Conservation (phyloP, 2,797 vertebrate species). For the Gila robusta region DNA sequence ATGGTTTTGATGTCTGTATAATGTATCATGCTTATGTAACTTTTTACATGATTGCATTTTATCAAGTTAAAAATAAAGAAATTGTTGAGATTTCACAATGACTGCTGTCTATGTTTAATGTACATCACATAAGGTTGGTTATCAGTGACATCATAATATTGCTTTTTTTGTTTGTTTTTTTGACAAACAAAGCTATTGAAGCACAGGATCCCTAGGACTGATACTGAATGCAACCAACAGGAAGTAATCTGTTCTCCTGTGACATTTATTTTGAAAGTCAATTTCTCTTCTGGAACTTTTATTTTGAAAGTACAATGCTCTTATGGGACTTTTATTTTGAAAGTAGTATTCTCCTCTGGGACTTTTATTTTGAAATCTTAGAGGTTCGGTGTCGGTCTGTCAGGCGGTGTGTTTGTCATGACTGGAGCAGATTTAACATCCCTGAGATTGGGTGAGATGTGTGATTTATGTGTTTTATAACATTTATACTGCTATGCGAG, state of each 20-base stretch:
- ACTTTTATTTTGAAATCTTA: not conserved
- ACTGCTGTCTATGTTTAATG: not conserved
- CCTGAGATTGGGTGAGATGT: not conserved
- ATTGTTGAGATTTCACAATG: not conserved
- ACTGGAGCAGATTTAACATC: slow-evolving; percentile 14
- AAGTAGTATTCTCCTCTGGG: not conserved
- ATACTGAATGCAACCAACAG: not conserved
- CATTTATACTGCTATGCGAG: not conserved
- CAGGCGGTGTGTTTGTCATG: slow-evolving; percentile 25
- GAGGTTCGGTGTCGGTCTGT: not conserved
- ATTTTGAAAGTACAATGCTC: not conserved
- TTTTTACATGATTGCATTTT: not conserved
- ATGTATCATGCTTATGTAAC: not conserved
- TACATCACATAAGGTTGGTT: not conserved
- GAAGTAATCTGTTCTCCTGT: not conserved
- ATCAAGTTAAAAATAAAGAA: not conserved
- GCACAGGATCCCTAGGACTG: not conserved
- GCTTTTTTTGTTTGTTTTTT: not conserved
- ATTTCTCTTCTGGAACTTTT: rapidly evolving
- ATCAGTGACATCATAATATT: not conserved
- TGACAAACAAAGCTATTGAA: not conserved
- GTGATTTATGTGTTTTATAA: not conserved
- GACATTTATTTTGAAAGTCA: not conserved
- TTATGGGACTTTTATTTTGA: not conserved
- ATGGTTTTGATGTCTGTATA: not conserved